Conservation (phyloP, 2,888 invertebrate species). For the Germaria angustata region DNA sequence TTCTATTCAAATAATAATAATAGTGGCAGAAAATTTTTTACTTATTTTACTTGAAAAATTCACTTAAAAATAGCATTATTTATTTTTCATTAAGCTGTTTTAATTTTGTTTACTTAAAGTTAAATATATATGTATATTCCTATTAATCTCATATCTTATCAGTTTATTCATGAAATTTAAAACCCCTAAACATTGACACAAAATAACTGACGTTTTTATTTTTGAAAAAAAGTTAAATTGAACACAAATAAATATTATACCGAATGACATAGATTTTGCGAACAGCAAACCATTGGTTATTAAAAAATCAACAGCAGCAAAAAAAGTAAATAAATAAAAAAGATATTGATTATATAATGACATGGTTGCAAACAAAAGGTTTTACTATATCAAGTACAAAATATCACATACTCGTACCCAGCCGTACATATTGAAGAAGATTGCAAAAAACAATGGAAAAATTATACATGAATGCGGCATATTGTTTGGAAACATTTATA, state of each 20-base stretch:
- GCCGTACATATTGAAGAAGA: not conserved
- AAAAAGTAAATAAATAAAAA: conserved; percentile 36
- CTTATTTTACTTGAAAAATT: too few species aligned
- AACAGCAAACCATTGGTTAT: conserved; percentile 30
- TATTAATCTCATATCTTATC: not conserved
- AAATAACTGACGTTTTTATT: not conserved
- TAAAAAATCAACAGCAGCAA: not conserved
- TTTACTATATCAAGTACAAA: conserved; percentile 52
- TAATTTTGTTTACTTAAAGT: too few species aligned
- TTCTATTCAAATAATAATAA: too few species aligned
- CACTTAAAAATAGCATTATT: too few species aligned
- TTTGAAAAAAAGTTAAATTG: not conserved
- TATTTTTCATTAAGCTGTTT: too few species aligned
- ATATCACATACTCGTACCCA: conserved; percentile 27
- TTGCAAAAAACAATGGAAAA: conserved; percentile 33
- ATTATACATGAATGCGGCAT: conserved; percentile 39
- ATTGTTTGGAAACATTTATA: conserved; percentile 5
- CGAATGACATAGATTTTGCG: conserved; percentile 35
- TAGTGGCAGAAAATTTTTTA: too few species aligned
- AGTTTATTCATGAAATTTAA: not conserved
- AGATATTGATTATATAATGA: conserved; percentile 59
- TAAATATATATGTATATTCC: too few species aligned
- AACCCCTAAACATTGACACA: not conserved
- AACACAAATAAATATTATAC: not conserved
- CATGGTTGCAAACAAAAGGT: conserved; percentile 52